Evolutionary conservation across 2,797 vertebrate genomes (phyloP).

Genomic region (Astyanax mexicanus): DNA sequence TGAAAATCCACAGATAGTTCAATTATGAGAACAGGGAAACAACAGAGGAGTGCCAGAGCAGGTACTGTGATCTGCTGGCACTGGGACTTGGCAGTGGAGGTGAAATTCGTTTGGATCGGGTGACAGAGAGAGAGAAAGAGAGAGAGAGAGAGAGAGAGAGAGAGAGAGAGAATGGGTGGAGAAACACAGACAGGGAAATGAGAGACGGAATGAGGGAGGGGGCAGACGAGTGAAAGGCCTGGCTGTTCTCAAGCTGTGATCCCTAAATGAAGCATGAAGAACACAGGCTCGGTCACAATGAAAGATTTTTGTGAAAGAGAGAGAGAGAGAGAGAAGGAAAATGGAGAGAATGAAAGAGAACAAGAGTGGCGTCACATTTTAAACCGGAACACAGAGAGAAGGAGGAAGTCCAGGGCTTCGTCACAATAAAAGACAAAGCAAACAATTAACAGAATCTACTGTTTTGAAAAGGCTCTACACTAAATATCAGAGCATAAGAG

Average conservation of each 20-base stretch:
- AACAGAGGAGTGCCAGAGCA: neutral
- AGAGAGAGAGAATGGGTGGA: neutral
- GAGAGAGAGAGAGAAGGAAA: neutral
- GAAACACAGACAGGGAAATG: constrained; percentile 48
- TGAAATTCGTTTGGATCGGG: neutral
- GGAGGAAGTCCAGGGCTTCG: neutral
- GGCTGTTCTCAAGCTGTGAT: constrained; percentile 62
- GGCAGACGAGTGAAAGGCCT: constrained; percentile 54
- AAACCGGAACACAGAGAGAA: constrained; percentile 8
- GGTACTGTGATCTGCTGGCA: neutral
- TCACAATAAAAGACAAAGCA: neutral
- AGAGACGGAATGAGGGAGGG: constrained; percentile 30
- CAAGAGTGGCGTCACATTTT: constrained; percentile 11
- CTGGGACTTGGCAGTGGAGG: neutral
- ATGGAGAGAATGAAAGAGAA: constrained; percentile 17
- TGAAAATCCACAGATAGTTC: neutral
- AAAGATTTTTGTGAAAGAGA: constrained; percentile 43
- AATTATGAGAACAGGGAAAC: constrained; percentile 1
- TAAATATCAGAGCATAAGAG: too few relatives aligned
- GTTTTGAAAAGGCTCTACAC: too few relatives aligned
- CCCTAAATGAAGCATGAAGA: constrained; percentile 70
- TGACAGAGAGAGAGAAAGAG: neutral
- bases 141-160: neutral
- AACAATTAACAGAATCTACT: neutral
- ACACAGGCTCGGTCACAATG: constrained; percentile 58